phyloP scores from a whole-genome alignment of 2,888 invertebrate genomes.

The Formica aserva region DNA sequence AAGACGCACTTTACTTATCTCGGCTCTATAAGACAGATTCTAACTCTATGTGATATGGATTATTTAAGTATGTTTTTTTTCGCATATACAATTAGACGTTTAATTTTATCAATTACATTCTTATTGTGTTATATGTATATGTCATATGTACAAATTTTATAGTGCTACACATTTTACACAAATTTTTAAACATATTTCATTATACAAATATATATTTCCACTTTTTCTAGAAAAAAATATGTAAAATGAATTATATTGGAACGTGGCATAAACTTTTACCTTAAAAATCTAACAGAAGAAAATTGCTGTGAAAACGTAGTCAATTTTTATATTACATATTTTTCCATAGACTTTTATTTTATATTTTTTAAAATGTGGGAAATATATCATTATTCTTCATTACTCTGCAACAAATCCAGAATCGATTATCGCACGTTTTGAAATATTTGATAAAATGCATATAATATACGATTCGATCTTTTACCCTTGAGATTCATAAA shows the following conservation, averaged over 20 bases:
- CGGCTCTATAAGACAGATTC: background rate
- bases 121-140: background rate
- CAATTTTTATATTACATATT: background rate
- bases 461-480: background rate
- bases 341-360: background rate
- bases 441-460: background rate
- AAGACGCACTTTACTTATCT: constrained; percentile 78
- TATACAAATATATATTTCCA: background rate
- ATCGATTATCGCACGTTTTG: background rate
- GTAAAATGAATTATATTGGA: background rate
- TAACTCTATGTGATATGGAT: background rate
- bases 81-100: background rate
- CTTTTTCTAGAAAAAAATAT: background rate
- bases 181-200: background rate
- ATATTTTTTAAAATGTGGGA: background rate
- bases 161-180: background rate
- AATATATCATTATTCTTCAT: background rate
- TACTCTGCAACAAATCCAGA: background rate
- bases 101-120: background rate
- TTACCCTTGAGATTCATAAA: background rate
- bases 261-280: background rate
- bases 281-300: background rate
- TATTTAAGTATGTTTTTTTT: background rate
- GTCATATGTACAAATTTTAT: background rate
- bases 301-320: background rate